Evolutionary conservation across 2,113 vertebrate species (phyloP).

Genomic region (Lutjanus erythropterus): DNA sequence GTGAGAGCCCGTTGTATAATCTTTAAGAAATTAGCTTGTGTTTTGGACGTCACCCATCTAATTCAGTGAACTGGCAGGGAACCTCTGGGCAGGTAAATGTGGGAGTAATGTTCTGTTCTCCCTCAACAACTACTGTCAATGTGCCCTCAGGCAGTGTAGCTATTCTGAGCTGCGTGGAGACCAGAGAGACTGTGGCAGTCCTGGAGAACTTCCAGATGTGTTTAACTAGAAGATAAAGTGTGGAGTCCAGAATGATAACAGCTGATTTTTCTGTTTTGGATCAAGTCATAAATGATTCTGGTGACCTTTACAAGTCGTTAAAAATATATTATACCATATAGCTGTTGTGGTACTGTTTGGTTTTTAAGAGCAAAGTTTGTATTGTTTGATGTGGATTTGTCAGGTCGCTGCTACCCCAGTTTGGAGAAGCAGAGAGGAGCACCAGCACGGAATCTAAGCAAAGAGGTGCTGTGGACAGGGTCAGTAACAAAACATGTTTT

Average conservation of each 20-base stretch:
- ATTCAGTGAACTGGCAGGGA: conserved; percentile 32
- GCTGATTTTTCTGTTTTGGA: conserved; percentile 58
- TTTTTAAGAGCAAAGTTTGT: too few species aligned
- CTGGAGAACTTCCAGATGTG: conserved; percentile 77
- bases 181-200: conserved; percentile 34
- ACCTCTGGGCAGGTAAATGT: conserved; percentile 67
- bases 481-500: too few species aligned
- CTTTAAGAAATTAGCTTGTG: conserved; percentile 16
- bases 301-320: conserved; percentile 35
- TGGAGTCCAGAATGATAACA: conserved; percentile 58
- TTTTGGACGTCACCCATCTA: conserved; percentile 34
- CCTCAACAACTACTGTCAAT: conserved; percentile 64
- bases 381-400: too few species aligned
- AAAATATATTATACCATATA: too few species aligned
- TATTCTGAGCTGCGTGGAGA: conserved; percentile 44
- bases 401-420: too few species aligned
- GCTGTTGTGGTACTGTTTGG: too few species aligned
- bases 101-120: conserved; percentile 71
- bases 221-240: conserved; percentile 72
- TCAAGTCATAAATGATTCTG: conserved; percentile 52
- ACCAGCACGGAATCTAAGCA: too few species aligned
- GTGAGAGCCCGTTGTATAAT: background rate
- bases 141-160: conserved; percentile 43
- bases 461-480: too few species aligned
- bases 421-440: too few species aligned